Base-by-base conservation (phyloP, 2,797 vertebrate species). In the Scolopax rusticola region DNA sequence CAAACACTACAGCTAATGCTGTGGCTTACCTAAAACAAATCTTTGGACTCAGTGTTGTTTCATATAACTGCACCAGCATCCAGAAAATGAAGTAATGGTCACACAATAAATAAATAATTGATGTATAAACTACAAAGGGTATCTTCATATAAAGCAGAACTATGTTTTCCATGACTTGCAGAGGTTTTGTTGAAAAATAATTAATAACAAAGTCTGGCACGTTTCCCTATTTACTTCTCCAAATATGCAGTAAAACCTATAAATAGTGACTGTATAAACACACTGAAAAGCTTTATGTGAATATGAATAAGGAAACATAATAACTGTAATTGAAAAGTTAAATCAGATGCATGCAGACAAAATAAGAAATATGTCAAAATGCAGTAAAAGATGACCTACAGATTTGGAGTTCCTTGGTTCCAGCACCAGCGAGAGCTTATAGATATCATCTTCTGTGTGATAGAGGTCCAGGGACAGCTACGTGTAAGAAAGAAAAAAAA, bases 391-490 rank as follows among this genome's bases (percentile, higher is more conserved):
- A 23, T 47, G 21, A 97, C 98, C 0, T 98, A 99, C 99, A 97
- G 99, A 99, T 98, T 99, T 99, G 56, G 99, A 98, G 97, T 99
- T 99, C 50, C 99, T 98, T 63, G 99, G 99, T 96, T 99, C 99
- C 96, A 99, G 98, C 77, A 99, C 98, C 97, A 99, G 97, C 0
- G 99, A 99, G 65, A 99, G 98, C 93, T 99, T 99, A 94, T 99
- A 99, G 97, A 99, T 99, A 95, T 99, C 99, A 93, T 99, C 99
- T 89, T 99, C 99, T 16, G 99, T 99, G 95, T 99, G 99, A 95
- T 99, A 99, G 84, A 99, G 98, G 91, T 99, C 99, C 96, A 99
- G 97, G 77, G 99, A 99, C 90, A 99, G 98, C 99, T 99, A 91
- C 8, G 63, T 63, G n/a, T 36, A 93, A 91, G 48, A 83, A 91